Evolutionary conservation across 2,888 invertebrate genomes (phyloP).

Genomic region (Drosophila eohydei): DNA sequence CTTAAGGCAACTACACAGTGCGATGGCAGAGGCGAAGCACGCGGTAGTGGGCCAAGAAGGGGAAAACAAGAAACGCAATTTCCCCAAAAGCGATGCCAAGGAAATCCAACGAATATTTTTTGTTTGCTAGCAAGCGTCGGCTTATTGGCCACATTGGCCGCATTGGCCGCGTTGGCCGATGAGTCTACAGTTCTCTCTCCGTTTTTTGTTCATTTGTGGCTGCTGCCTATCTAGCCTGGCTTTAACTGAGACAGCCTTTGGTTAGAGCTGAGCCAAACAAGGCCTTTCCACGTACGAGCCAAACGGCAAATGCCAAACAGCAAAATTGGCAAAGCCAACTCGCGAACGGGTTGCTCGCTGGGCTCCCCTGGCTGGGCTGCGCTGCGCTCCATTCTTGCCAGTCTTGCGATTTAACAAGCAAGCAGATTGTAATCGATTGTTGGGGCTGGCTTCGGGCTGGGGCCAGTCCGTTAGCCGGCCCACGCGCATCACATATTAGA

Average conservation of each 20-base stretch:
- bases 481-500: conserved; percentile 74
- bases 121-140: conserved; percentile 19
- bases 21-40: not conserved
- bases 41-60: not conserved
- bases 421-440: conserved; percentile 79
- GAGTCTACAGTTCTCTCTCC: conserved; percentile 3
- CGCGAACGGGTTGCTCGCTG: conserved; percentile 29
- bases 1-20: conserved; percentile 52
- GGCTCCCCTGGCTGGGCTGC: conserved; percentile 3
- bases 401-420: conserved; percentile 78
- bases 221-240: conserved; percentile 17
- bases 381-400: conserved; percentile 16
- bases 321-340: conserved; percentile 63
- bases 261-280: conserved; percentile 37
- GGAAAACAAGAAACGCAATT: conserved; percentile 66
- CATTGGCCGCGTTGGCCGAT: conserved; percentile 32
- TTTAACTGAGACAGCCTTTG: conserved; percentile 27
- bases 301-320: conserved; percentile 64
- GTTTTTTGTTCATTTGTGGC: conserved; percentile 18
- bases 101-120: conserved; percentile 51
- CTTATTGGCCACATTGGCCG: conserved; percentile 51
- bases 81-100: conserved; percentile 61
- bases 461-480: conserved; percentile 56
- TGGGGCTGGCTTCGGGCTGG: conserved; percentile 20
- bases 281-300: conserved; percentile 42